These are phyloP conservation scores for Tanypteryx hageni DNA, from an alignment of 2,888 invertebrate species.

Conservation along the genomic window DNA sequence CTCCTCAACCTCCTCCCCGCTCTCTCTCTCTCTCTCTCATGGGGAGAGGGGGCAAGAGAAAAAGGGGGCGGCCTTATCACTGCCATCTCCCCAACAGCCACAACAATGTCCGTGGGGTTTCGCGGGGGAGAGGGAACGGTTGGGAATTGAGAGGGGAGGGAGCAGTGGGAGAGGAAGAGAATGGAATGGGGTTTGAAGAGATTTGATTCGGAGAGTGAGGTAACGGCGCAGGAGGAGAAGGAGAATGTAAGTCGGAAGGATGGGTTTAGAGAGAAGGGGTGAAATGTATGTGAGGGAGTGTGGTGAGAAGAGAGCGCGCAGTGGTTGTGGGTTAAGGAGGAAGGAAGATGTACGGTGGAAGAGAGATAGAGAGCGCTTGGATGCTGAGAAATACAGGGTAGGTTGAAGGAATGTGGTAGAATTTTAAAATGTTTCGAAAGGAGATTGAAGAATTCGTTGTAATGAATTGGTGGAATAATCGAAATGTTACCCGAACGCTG, in stretches of 20 bases:
- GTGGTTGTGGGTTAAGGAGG: background rate
- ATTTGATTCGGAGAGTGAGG: constrained; percentile 1
- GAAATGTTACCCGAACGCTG: too few relatives aligned
- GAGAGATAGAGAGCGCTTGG: background rate
- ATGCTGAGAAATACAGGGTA: background rate
- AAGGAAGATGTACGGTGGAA: background rate
- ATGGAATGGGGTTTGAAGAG: constrained; percentile 7
- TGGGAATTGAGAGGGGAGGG: background rate
- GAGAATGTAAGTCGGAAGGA: background rate
- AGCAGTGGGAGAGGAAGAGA: background rate
- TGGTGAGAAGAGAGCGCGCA: background rate
- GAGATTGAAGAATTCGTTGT: background rate
- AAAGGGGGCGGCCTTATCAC: constrained; percentile 41
- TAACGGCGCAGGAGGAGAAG: background rate
- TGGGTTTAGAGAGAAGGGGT: background rate
- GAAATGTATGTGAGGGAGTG: background rate
- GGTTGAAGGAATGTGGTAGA: background rate
- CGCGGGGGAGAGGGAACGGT: background rate
- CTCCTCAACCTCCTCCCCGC: background rate
- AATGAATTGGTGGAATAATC: too few relatives aligned
- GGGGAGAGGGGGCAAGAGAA: too few relatives aligned
- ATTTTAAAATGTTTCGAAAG: background rate
- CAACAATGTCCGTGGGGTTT: constrained; percentile 60
- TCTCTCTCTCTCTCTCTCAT: background rate
- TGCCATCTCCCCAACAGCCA: constrained; percentile 56